Evolutionary conservation across 2,113 vertebrate genomes (phyloP), one percentile per base, ranked within the genome.

Genomic region (Calonectris borealis): DNA sequence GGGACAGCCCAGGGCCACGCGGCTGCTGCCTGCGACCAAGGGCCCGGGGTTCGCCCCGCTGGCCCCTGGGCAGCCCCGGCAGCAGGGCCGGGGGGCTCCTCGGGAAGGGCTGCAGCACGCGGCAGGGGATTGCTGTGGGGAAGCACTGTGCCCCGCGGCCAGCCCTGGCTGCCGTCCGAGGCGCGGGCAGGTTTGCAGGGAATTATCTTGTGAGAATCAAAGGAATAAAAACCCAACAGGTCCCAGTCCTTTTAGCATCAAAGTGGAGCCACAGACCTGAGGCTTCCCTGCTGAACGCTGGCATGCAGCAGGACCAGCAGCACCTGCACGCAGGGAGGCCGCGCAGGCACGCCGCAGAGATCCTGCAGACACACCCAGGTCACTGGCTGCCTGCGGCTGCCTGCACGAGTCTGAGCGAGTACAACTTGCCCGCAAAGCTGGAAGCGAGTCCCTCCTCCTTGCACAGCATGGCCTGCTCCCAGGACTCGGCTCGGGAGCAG

Each of bases 401-500:
- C 71, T 34, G 25, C 48, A 10, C 0, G 1, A 25, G 16, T 11
- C 38, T 1, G 0, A 16, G 66, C 13, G 1, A 40, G 38, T 14
- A 48, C 20, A n/a, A 18, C 68, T n/a, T 10, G 34, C 18, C 66
- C 6, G 1, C 51, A 14, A 20, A 38, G 58, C 32, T 17, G 22
- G 73, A 34, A 24, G 51, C 4, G 2, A 38, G 34, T n/a, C 9
- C 58, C 42, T 48, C 36, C 58, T 40, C 65, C 7, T 32, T 4
- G 0, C 1, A 7, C 60, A 32, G 70, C 16, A 12, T 2, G 18
- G 36, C 52, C 77, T 9, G 31, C 86, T 57, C 42, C 15, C 42
- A 12, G 42, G 44, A 7, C 31, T n/a, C 1, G 0, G 10, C 49
- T 49, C 1, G 0, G 48, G 48, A 71, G 48, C 9, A 6, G 54